Evolutionary conservation across 2,888 invertebrate genomes (phyloP), one percentile per base, ranked within the genome.

Genomic region (Drosophila phalerata): DNA sequence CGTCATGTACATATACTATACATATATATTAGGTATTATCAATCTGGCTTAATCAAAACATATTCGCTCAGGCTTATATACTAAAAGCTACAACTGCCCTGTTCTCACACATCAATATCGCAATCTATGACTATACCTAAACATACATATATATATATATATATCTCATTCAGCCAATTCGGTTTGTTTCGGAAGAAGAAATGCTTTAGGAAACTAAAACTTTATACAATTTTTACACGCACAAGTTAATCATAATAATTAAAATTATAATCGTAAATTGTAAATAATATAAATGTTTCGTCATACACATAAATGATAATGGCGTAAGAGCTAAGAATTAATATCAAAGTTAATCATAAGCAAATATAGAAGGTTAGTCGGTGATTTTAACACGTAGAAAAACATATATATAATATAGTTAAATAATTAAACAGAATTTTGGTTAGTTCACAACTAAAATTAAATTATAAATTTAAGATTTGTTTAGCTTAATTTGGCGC

Each of bases 161-260:
- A 82, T 67, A 76, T 47, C 61, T 47, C 81, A 67, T 71, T 80
- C 77, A 77, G 77, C 77, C 77, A 76, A 77, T 80, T 77, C 63
- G 77, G 60, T 62, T 66, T 65, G 71, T 67, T 53, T 55, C 74
- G 76, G 73, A 88, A 76, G 83, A 71, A 62, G 45, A 58, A 79
- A 60, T 72, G 51, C 38, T 45, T 69, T 63, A 77, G 53, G 28
- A 68, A 88, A 85, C 81, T 86, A 77, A 87, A 79, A 76, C 79
- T 85, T 89, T 89, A 79, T 89, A 85, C 89, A 85, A 58, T 67
- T 52, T 68, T 69, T 74, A 79, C 74, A 66, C 65, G 30, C 70
- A 75, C 55, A 68, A 34, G 40, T 37, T 61, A 77, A 64, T 51
- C 38, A 34, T 67, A 30, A 34, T 62, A 43, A 51, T 56, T 6